Evolutionary conservation across 2,888 invertebrate genomes (phyloP), one percentile per base, ranked within the genome.

Genomic region (Pharmacophagus antenor): DNA sequence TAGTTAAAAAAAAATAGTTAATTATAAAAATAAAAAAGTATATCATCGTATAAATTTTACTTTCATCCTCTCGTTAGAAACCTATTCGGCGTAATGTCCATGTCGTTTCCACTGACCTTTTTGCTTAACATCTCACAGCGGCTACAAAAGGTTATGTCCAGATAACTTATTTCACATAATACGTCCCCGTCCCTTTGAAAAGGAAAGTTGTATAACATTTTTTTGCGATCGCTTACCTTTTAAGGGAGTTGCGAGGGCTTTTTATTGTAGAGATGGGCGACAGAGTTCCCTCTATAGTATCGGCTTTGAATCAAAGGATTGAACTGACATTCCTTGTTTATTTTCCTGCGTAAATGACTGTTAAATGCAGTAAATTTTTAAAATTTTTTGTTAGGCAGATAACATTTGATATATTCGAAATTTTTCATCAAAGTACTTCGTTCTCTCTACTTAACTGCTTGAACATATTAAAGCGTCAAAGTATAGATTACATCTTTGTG

Each of bases 81-180:
- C 65, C 77, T 74, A 80, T 84, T 84, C 79, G 76, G 76, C 77
- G 79, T 79, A 79, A 87, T 82, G 80, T 73, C 76, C 78, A 76
- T 75, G 79, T 77, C 80, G 80, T 83, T 81, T 70, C 49, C 37
- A 46, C 58, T 56, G 64, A 67, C 79, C 84, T 79, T 85, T 85
- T 84, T 82, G 83, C 82, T 69, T 73, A 76, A 79, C 72, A 74
- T 71, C 68, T 76, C 78, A 72, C 79, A 79, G 74, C 72, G 63
- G 68, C 88, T 75, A 85, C 89, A 89, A 89, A 89, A 85, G 87
- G 88, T 74, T 77, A 80, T 79, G 85, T 80, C 82, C 86, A 85
- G 86, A 87, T 87, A 86, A 85, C 84, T 87, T 88, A 88, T 88
- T 83, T 83, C 80, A 80, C 79, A 84, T 85, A 79, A 84, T 84